Evolutionary conservation across 1,140 invertebrate genomes (phyloP).

Genomic region (Phymorhynchus buccinoides): DNA sequence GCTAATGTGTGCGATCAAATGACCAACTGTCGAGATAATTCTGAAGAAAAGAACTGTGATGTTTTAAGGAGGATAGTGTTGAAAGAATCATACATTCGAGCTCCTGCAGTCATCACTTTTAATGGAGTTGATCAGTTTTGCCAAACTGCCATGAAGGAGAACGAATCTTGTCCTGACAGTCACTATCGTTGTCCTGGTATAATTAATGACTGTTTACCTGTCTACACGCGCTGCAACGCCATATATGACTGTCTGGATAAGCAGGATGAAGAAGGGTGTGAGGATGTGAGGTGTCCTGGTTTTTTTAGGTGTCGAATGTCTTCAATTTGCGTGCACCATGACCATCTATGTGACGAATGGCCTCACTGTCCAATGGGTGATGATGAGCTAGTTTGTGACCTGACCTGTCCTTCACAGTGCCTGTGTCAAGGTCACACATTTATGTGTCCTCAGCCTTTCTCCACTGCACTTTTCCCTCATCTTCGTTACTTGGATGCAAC

Average conservation of each 20-base stretch:
- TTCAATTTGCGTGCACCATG: background rate
- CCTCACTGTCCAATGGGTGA: too few relatives aligned
- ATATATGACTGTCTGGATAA: background rate
- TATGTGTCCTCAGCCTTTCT: too few relatives aligned
- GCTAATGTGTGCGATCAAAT: background rate
- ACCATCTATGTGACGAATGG: too few relatives aligned
- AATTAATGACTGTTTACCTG: background rate
- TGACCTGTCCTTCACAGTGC: background rate
- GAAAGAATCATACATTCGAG: background rate
- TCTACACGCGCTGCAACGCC: conserved; percentile 17
- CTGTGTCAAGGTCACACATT: too few relatives aligned
- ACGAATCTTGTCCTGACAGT: background rate
- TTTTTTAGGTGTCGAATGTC: conserved; percentile 1
- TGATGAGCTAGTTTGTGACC: conserved; percentile 6
- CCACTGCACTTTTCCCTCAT: too few relatives aligned
- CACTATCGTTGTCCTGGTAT: background rate
- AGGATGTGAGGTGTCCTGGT: background rate
- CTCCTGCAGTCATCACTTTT: background rate
- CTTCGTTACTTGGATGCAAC: too few relatives aligned
- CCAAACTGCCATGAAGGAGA: background rate
- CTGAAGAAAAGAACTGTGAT: background rate
- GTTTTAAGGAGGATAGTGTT: background rate
- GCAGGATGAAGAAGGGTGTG: too few relatives aligned
- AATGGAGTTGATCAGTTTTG: too few relatives aligned
- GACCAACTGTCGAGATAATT: background rate